Evolutionary conservation across 2,888 invertebrate genomes (phyloP).

Genomic region (Synergus japonicus): DNA sequence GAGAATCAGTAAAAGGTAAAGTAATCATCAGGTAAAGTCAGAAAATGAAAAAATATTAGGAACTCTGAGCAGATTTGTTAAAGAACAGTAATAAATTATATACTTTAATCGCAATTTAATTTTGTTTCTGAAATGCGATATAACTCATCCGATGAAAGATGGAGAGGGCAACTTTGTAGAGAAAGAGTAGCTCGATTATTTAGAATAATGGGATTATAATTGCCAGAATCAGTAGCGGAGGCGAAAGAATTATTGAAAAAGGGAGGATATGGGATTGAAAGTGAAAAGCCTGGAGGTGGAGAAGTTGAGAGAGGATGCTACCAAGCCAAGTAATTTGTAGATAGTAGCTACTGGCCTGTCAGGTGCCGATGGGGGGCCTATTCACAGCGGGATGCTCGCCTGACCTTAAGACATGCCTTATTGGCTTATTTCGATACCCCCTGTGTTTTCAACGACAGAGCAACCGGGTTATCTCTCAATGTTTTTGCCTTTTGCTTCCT

Average conservation of each 20-base stretch:
- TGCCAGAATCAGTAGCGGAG: slow-evolving; percentile 28
- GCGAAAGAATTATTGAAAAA: slow-evolving; percentile 34
- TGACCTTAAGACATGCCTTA: slow-evolving; percentile 59
- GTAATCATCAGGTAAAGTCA: no score
- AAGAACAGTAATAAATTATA: not conserved
- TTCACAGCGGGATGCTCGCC: slow-evolving; percentile 69
- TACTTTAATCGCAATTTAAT: not conserved
- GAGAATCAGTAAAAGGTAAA: no score
- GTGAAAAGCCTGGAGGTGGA: slow-evolving; percentile 34
- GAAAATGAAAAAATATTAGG: no score
- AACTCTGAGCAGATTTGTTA: no score
- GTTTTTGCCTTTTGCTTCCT: slow-evolving; percentile 51
- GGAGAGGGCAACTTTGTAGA: not conserved
- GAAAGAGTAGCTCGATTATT: slow-evolving; percentile 39
- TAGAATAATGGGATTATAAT: slow-evolving; percentile 29
- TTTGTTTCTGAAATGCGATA: not conserved
- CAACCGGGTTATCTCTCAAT: slow-evolving; percentile 39
- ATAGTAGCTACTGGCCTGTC: slow-evolving; percentile 68
- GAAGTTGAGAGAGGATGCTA: slow-evolving; percentile 47
- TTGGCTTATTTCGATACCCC: slow-evolving; percentile 59
- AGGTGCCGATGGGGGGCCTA: slow-evolving; percentile 71
- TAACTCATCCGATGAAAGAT: not conserved
- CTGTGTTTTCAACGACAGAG: slow-evolving; percentile 47
- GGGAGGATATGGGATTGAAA: slow-evolving; percentile 44
- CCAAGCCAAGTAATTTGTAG: slow-evolving; percentile 73